phyloP scores from a whole-genome alignment of 2,797 vertebrate genomes.

The Chelonia mydas region DNA sequence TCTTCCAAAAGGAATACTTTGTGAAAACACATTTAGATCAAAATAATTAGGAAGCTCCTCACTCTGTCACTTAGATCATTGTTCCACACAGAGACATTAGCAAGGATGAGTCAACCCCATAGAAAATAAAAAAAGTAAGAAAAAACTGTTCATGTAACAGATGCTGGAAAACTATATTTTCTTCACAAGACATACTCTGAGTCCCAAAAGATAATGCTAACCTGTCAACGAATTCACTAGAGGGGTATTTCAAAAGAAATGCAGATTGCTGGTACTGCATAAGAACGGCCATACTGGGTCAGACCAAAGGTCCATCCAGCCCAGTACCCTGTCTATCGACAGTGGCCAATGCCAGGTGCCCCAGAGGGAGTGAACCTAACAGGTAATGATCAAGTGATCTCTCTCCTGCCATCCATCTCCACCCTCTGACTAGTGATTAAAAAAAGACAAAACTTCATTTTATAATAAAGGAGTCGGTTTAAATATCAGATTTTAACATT shows the following conservation, averaged over 20 bases:
- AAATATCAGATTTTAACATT: background rate
- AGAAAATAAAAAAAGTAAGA: background rate
- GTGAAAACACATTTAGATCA: slow-evolving; percentile 23
- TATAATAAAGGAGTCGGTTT: background rate
- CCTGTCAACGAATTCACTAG: slow-evolving; percentile 32
- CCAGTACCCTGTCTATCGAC: too few relatives aligned
- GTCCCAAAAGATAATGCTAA: slow-evolving; percentile 19
- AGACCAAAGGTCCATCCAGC: too few relatives aligned
- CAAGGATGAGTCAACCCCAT: slow-evolving; percentile 55
- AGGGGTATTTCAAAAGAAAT: slow-evolving; percentile 40
- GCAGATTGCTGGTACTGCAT: background rate
- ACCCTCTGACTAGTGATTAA: background rate
- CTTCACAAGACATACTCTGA: background rate
- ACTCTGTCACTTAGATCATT: slow-evolving; percentile 28
- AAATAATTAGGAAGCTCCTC: slow-evolving; percentile 28
- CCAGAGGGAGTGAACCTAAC: too few relatives aligned
- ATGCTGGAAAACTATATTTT: slow-evolving; percentile 33
- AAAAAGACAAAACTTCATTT: background rate
- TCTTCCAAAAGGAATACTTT: slow-evolving; percentile 10
- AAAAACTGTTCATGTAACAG: slow-evolving; percentile 9
- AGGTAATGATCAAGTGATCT: too few relatives aligned
- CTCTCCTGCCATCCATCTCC: too few relatives aligned
- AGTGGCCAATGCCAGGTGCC: too few relatives aligned
- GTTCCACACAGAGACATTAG: slow-evolving; percentile 34
- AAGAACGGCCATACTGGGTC: too few relatives aligned